Evolutionary conservation across 2,113 vertebrate species (phyloP), one percentile per base, ranked within the genome.

Genomic region (Campylorhamphus procurvoides): DNA sequence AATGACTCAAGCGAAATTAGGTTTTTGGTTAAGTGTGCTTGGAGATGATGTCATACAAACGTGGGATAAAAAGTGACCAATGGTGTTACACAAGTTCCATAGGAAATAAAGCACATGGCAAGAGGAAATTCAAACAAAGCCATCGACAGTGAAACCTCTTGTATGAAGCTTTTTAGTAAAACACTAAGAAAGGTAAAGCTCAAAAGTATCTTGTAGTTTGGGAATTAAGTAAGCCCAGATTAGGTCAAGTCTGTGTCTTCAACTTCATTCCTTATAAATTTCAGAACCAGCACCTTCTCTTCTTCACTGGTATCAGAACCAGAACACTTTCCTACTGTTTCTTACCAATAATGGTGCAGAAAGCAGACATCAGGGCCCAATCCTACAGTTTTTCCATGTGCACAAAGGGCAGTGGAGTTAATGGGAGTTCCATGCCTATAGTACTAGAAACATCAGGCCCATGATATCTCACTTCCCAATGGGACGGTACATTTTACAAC

Each of bases 401-500:
- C 58, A 62, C 71, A 12, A 80, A 83, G 67, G 33, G 39, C 67
- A 74, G 58, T 73, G 27, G 37, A 90, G 46, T 93, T 95, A 96
- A 96, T 94, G 91, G 84, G 87, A 97, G 94, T 96, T 96, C 91
- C 94, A 96, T 95, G 89, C 89, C 64, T 46, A 52, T 25, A 39
- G 27, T 39, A 85, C 69, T 42, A 91, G 93, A 89, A 96, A 94
- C 75, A 85, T 94, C 91, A 85, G 50, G 87, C 42, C 84, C 75
- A 10, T 25, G 94, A 88, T 95, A 91, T 76, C 82, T 89, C 93
- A 80, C 87, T 93, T 96, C 96, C 95, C 96, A 80, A 39, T 33
- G 78, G 95, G 89, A 96, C 3, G 35, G 84, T 95, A 90, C 91
- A 67, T 96, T 97, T 97, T 97, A 97, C 87, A 96, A 96, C 87